Evolutionary conservation across 2,797 vertebrate genomes (phyloP).

Genomic region (Merluccius polli): DNA sequence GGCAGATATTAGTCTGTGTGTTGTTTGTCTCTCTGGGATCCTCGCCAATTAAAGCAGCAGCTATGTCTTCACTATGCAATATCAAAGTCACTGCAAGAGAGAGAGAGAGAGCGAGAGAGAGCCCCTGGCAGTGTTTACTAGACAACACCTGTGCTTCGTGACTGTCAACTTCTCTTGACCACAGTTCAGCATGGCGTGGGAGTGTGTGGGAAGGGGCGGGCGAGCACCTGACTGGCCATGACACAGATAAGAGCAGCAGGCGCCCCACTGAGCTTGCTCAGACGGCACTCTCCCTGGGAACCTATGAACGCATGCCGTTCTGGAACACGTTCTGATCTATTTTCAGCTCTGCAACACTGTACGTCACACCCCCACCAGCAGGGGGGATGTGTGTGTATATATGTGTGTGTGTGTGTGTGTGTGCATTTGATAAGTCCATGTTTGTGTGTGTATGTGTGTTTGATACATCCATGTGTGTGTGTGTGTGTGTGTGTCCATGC

Average conservation of each 20-base stretch:
- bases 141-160: too few species aligned
- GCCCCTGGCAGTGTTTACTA: too few species aligned
- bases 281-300: background rate
- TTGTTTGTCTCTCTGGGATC: conserved; percentile 21
- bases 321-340: background rate
- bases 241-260: too few species aligned
- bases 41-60: conserved; percentile 27
- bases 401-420: background rate
- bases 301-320: background rate
- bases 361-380: background rate
- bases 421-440: too few species aligned
- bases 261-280: background rate
- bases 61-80: background rate
- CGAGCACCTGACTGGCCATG: too few species aligned
- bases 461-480: background rate
- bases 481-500: background rate
- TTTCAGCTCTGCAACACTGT: background rate
- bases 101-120: background rate
- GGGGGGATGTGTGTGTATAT: background rate
- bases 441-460: too few species aligned
- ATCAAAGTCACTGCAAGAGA: background rate
- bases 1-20: background rate
- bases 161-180: too few species aligned
- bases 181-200: too few species aligned
- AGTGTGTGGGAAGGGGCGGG: too few species aligned